Conservation (phyloP, 2,797 vertebrate genomes). For the Fundulus diaphanus region DNA sequence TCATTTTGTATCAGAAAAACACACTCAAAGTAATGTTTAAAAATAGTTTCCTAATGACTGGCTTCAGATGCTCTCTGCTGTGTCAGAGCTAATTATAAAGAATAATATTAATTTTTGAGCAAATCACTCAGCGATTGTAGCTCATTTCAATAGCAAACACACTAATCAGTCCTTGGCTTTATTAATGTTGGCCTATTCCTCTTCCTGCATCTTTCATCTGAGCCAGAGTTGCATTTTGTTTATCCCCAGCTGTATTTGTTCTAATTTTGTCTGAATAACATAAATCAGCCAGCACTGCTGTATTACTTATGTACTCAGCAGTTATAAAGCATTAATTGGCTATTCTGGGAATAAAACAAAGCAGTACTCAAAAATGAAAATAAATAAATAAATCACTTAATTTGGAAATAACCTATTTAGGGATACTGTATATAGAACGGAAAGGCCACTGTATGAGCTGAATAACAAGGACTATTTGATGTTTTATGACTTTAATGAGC, state of each 20-base stretch:
- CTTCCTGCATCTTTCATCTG: constrained; percentile 35
- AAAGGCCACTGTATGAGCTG: constrained; percentile 4
- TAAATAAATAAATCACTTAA: constrained; percentile 15
- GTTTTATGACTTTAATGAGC: constrained; percentile 42
- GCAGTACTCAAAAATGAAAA: constrained; percentile 21
- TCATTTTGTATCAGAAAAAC: neutral
- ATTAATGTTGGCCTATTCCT: constrained; percentile 15
- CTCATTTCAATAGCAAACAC: constrained; percentile 47
- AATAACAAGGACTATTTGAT: constrained; percentile 20
- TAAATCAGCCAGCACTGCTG: constrained; percentile 44
- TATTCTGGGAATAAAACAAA: constrained; percentile 46
- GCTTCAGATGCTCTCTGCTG: constrained; percentile 25
- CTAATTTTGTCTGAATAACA: constrained; percentile 37
- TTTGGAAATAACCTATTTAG: constrained; percentile 22
- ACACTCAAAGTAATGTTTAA: neutral
- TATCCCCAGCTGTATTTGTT: constrained; percentile 46
- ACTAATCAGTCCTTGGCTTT: constrained; percentile 47
- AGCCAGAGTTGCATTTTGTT: constrained; percentile 25
- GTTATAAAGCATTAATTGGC: constrained; percentile 51
- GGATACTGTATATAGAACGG: constrained; percentile 5
- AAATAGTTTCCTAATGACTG: constrained; percentile 10
- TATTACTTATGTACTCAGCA: constrained; percentile 38
- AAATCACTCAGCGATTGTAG: constrained; percentile 40
- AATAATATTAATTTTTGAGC: constrained; percentile 50
- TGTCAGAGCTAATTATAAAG: constrained; percentile 43